Evolutionary conservation across 2,113 vertebrate genomes (phyloP).

Genomic region (Microcebus tavaratra): DNA sequence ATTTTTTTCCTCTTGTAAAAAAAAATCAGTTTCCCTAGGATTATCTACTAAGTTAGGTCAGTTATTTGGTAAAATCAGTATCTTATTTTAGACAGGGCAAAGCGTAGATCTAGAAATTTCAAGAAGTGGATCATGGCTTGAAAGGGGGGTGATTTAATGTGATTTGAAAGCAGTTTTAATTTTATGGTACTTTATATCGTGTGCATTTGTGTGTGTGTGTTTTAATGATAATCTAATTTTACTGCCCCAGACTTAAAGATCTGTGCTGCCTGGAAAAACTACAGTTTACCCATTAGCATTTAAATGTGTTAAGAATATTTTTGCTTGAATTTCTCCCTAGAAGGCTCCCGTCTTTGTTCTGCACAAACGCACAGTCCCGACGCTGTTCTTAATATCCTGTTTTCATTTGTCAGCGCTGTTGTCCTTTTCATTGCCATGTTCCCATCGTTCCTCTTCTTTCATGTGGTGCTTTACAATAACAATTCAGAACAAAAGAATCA

Average conservation of each 20-base stretch:
- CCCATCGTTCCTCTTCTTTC: constrained; percentile 53
- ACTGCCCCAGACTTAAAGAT: constrained; percentile 33
- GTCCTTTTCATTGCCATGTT: constrained; percentile 60
- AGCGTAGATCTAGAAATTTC: not conserved
- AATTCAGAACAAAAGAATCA: constrained; percentile 61
- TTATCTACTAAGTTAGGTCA: not conserved
- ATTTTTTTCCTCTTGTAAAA: not conserved
- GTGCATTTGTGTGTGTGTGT: not conserved
- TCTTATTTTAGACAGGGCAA: not conserved
- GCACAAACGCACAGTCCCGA: not conserved
- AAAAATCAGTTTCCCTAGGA: not conserved
- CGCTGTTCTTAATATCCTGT: constrained; percentile 65
- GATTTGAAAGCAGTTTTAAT: constrained; percentile 32
- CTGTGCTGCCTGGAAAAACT: not conserved
- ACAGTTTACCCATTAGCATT: not conserved
- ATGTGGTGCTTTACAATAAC: constrained; percentile 46
- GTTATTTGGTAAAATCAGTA: not conserved
- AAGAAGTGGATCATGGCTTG: not conserved
- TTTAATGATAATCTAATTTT: constrained; percentile 36
- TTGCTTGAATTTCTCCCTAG: constrained; percentile 7
- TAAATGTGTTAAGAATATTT: constrained; percentile 61
- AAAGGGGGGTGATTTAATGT: constrained; percentile 20
- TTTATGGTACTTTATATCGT: not conserved
- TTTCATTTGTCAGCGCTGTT: constrained; percentile 24
- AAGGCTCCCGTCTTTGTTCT: constrained; percentile 54